Evolutionary conservation across 2,113 vertebrate species (phyloP).

Genomic region (Gymnorhina tibicen): DNA sequence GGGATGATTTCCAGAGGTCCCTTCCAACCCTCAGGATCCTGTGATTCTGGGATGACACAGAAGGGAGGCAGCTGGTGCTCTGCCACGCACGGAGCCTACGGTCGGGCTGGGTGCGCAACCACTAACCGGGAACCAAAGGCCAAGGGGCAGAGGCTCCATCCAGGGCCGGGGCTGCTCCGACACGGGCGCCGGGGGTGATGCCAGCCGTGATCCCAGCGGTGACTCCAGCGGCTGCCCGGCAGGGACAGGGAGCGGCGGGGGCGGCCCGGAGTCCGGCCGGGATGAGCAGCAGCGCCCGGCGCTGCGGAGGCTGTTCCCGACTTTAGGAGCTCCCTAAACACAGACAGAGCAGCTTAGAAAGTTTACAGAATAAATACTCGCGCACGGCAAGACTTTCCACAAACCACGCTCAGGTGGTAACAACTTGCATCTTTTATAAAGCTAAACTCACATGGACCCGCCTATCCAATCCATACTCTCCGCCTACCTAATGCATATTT

Average conservation of each 20-base stretch:
- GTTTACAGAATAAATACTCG: background rate
- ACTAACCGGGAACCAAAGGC: background rate
- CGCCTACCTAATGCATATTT: background rate
- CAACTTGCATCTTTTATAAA: too few species aligned
- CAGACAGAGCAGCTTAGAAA: background rate
- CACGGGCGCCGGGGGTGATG: background rate
- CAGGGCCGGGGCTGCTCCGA: background rate
- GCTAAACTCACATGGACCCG: background rate
- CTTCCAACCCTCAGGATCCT: background rate
- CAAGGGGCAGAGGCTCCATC: background rate
- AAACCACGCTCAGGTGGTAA: background rate
- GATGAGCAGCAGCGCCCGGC: background rate
- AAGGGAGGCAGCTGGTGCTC: too few species aligned
- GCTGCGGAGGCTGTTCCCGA: background rate
- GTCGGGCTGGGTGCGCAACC: background rate
- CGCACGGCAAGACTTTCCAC: rapidly evolving
- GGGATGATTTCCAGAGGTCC: background rate
- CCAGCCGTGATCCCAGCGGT: background rate
- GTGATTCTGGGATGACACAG: rapidly evolving
- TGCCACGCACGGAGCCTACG: background rate
- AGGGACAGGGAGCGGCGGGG: rapidly evolving
- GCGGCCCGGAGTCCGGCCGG: too few species aligned
- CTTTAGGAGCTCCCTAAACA: background rate
- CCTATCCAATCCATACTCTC: background rate
- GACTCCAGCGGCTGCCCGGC: too few species aligned